A percentile compares a stretch with the other conserved stretches of the same genome.
phyloP scores from a whole-genome alignment of 2,797 vertebrate genomes.

The Loriculus beryllinus region DNA sequence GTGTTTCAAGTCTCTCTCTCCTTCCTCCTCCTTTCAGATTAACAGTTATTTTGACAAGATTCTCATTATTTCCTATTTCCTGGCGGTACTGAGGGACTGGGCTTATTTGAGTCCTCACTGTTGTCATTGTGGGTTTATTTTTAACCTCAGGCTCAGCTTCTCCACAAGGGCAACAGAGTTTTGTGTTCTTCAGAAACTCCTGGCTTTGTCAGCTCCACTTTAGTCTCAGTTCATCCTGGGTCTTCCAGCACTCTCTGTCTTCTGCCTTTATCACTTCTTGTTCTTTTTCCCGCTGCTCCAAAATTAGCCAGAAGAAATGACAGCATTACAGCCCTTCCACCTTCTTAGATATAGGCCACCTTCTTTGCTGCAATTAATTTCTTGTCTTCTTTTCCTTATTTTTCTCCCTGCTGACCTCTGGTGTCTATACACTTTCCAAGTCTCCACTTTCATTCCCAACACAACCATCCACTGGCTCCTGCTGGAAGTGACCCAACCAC shows the following conservation, averaged over 20 bases:
- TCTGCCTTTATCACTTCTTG: neutral
- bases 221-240: neutral
- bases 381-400: neutral
- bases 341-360: neutral
- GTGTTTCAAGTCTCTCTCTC: constrained; percentile 48
- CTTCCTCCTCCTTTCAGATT: constrained; percentile 62
- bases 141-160: constrained; percentile 54
- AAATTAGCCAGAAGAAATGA: neutral
- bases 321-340: neutral
- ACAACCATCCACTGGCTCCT: neutral
- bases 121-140: constrained; percentile 64
- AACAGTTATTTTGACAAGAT: constrained; percentile 70
- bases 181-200: neutral
- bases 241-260: neutral
- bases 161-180: constrained; percentile 43
- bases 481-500: neutral
- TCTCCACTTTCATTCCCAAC: neutral
- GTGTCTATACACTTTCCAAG: fast-evolving
- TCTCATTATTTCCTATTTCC: constrained; percentile 69
- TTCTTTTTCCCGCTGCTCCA: neutral
- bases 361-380: neutral
- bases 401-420: neutral
- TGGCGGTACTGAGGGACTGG: constrained; percentile 41
- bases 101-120: constrained; percentile 61
- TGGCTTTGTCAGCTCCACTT: neutral